Base-by-base conservation (phyloP, 2,888 invertebrate species). In the Pristionchus arcanus region DNA sequence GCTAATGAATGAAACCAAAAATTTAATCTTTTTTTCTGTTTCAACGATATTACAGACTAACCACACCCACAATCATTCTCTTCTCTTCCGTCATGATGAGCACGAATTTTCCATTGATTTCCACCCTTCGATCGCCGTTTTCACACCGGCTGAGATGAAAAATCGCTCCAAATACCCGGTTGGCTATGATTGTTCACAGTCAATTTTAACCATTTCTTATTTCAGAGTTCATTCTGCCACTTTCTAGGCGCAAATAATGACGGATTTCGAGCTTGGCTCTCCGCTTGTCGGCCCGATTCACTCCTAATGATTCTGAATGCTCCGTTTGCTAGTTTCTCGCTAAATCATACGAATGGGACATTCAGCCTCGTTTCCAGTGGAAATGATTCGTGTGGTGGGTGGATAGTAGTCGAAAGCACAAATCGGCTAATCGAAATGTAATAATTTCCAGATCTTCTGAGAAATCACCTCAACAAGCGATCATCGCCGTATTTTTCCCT, bases 161-260 rank as follows among this genome's bases (percentile, higher is more conserved):
- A 31, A 71, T 13, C 68, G 28, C 68, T 42, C 77, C 42, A 28
- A 77, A 42, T 25, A 25, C 9, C 25, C n/a, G 42, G 68, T 71
- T 15, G 19, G 7, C 16, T 59, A 7, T 59, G 42, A n/a, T n/a
- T n/a, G n/a, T n/a, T n/a, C n/a, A n/a, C n/a, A n/a, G n/a, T n/a
- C 7, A 28, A 28, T 68, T 11, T 21, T 28, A 68, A 68, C 31
- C 68, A 5, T 31, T 74, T 28, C 11, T n/a, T n/a, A 9, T 68
- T 68, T 15, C 77, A 77, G 37, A 42, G n/a, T 37, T 77, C 77
- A 5, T 77, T 77, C 77, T 77, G 77, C 42, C 37, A 77, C 77
- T 77, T 77, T 42, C 77, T 42, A 77, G 77, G 77, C 37, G 21
- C 77, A n/a, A 77, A 77, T 42, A 11, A 42, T 4, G 37, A 42